These are phyloP conservation scores for Phrynosoma platyrhinos DNA, from an alignment of 2,113 vertebrate genomes.

Conservation along the genomic window DNA sequence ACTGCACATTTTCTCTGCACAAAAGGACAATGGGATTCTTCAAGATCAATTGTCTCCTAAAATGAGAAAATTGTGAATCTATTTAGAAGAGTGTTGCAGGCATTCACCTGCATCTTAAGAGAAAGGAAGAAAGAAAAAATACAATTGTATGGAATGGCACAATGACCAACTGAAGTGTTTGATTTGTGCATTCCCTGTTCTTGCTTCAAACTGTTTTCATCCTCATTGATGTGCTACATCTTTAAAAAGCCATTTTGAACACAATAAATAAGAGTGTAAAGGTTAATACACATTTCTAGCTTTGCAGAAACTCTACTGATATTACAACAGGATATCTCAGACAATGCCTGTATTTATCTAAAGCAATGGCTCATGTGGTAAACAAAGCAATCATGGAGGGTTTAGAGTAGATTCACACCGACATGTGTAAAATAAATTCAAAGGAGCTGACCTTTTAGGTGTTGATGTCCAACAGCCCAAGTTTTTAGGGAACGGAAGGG, in stretches of 20 bases:
- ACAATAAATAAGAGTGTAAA: conserved; percentile 45
- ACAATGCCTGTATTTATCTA: conserved; percentile 47
- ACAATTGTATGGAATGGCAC: not conserved
- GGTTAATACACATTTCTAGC: conserved; percentile 38
- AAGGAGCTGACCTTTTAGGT: not conserved
- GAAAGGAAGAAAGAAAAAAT: conserved; percentile 1
- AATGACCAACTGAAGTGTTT: conserved; percentile 19
- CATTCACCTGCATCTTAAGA: conserved; percentile 4
- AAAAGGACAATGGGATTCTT: not conserved
- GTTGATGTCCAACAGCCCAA: not conserved
- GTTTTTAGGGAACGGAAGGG: not conserved
- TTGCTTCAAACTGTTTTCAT: conserved; percentile 35
- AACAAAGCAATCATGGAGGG: conserved; percentile 60
- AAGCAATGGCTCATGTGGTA: conserved; percentile 46
- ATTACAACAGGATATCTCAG: conserved; percentile 23
- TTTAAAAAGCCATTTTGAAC: conserved; percentile 41
- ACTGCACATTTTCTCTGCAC: not conserved
- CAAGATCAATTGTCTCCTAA: not conserved
- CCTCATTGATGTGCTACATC: conserved; percentile 12
- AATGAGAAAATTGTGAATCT: conserved; percentile 8
- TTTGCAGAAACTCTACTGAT: conserved; percentile 50
- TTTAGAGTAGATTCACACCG: conserved; percentile 32
- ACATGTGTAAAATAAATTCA: conserved; percentile 31
- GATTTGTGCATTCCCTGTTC: not conserved
- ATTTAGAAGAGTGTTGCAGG: conserved; percentile 31